Base-by-base conservation (phyloP, 2,113 vertebrate genomes). In the Eretmochelys imbricata region DNA sequence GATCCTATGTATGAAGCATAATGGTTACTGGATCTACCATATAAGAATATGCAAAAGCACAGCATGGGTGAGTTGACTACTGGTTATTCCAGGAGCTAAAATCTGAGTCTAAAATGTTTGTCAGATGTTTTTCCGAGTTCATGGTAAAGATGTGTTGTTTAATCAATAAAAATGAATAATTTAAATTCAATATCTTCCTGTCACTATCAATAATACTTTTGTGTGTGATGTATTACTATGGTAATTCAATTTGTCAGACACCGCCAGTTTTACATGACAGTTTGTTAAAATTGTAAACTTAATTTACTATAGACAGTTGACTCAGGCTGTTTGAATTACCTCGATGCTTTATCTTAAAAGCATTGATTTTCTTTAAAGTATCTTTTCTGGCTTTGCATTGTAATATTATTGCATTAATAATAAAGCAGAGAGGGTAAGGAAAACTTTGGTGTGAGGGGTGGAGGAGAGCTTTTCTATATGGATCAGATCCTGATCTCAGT, bases 111-210 rank as follows among this genome's bases (percentile, higher is more conserved):
- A 46, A 38, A 95, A 92, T 95, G 81, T 98, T 97, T 97, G 97
- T 96, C 97, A 96, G 93, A 94, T 95, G 54, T 93, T 97, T 97
- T 97, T 86, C 92, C 80, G 96, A 80, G 46, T 98, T 98, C 92
- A 93, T 95, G 96, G 96, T 97, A 98, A 98, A 98, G 97, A 98
- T 27, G 50, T 96, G 96, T 92, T 87, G 75, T 96, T 97, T 97
- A 98, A 98, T 99, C 98, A 88, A 98, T 98, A 98, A 97, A 98
- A 98, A 98, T 98, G 98, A 98, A 98, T 98, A 98, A 98, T 98
- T 98, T 98, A 98, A 98, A 98, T 98, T 98, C 98, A 98, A 98
- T 98, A 98, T 98, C 96, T 97, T 88, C 97, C 94, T 98, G 98
- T 97, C 98, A 97, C 97, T 98, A 98, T 98, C 98, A 98, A 98